Conservation (phyloP, 2,888 invertebrate species). For the Muschampia plurimacula region DNA sequence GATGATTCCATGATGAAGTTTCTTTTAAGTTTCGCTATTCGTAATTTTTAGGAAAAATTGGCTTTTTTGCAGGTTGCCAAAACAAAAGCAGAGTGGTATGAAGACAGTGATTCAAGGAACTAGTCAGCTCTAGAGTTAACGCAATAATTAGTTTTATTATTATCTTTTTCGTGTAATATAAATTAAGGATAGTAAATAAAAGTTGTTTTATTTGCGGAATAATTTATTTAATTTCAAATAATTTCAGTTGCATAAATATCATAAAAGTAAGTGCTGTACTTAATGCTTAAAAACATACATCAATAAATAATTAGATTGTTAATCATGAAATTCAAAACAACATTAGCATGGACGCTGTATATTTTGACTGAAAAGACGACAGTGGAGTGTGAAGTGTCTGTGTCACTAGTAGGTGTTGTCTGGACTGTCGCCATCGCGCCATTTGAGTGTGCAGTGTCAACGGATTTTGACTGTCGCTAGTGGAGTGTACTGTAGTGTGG, state of each 20-base stretch:
- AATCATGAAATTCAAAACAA: no score
- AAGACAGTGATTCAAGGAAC: constrained; percentile 75
- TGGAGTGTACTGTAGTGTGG: no score
- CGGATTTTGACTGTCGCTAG: no score
- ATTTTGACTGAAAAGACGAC: no score
- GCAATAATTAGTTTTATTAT: not conserved
- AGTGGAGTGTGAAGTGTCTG: no score
- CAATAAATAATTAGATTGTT: no score
- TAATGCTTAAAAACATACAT: not conserved
- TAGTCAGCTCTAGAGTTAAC: constrained; percentile 66
- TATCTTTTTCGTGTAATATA: constrained; percentile 8
- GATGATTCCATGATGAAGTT: no score
- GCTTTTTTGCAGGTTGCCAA: constrained; percentile 68
- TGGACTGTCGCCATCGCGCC: no score
- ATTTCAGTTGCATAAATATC: constrained; percentile 27
- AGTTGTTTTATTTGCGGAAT: constrained; percentile 18
- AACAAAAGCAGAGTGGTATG: constrained; percentile 74
- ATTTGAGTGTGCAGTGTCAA: no score
- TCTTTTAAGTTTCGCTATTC: no score
- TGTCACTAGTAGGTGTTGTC: no score
- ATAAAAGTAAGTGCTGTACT: not conserved
- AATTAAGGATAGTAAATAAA: constrained; percentile 22
- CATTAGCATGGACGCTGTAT: no score
- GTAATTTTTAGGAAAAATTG: not conserved
- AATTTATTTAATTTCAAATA: constrained; percentile 13